A percentile compares a stretch with the other conserved stretches of the same genome.
Evolutionary conservation across 2,888 invertebrate genomes (phyloP).

Genomic region (Pocota personata): DNA sequence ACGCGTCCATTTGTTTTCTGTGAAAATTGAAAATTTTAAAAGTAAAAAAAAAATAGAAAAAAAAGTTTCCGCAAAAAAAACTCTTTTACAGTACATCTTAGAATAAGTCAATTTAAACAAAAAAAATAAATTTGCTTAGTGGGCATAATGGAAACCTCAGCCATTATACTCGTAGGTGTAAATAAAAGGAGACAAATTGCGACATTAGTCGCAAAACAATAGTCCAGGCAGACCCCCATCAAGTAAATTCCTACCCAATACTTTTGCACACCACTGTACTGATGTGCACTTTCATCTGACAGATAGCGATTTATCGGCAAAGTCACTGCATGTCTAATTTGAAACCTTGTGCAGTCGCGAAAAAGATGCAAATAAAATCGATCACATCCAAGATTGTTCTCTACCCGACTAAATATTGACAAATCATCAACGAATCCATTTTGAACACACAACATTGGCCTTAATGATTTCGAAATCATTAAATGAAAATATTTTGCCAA

Average conservation of each 20-base stretch:
- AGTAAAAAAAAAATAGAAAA: too few relatives aligned
- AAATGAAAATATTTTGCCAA: constrained; percentile 21
- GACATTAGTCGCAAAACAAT: too few relatives aligned
- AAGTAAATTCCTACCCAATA: background rate
- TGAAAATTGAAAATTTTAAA: too few relatives aligned
- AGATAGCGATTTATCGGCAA: constrained; percentile 39
- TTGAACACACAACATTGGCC: constrained; percentile 22
- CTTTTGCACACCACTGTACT: constrained; percentile 12
- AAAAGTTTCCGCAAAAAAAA: too few relatives aligned
- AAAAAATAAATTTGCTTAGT: too few relatives aligned
- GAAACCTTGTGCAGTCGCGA: background rate
- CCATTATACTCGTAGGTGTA: too few relatives aligned
- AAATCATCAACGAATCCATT: constrained; percentile 15
- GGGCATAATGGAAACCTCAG: too few relatives aligned
- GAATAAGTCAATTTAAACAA: too few relatives aligned
- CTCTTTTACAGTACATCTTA: too few relatives aligned
- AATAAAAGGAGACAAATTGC: too few relatives aligned
- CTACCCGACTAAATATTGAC: constrained; percentile 1
- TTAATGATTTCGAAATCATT: constrained; percentile 25
- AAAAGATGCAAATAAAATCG: background rate
- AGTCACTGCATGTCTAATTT: constrained; percentile 37
- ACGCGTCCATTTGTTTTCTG: too few relatives aligned
- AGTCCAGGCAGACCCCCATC: too few relatives aligned
- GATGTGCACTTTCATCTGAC: constrained; percentile 23
- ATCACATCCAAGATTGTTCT: constrained; percentile 18